Base-by-base conservation (phyloP, 2,888 invertebrate species). In the Agelastica alni region DNA sequence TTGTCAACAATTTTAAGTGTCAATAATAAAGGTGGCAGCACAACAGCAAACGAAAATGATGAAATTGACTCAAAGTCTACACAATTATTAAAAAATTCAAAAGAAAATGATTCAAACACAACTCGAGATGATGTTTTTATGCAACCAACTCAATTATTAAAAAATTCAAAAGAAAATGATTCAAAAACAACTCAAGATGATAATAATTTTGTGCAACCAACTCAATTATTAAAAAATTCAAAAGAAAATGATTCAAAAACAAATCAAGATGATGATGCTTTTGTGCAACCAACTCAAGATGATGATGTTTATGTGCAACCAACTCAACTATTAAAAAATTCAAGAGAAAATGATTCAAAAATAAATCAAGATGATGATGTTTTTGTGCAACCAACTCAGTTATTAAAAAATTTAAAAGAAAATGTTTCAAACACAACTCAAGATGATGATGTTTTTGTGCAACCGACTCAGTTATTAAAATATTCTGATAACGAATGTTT, bases 51-150 rank as follows among this genome's bases (percentile, higher is more conserved):
- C 17, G 28, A 36, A 44, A 46, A 56, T 20, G 58, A 63, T 58
- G 61, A 61, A 31, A 51, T 67, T 48, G 65, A 61, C 59, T 14
- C 59, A 4, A 53, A 62, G 44, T 28, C 66, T 13, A 66, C 66
- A 10, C 65, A 67, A 54, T 54, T 58, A 54, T 22, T 62, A 12
- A 41, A 52, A n/a, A 42, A 34, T 3, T 13, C 4, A 17, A 12
- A 10, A 18, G 30, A 44, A 6, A 32, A 34, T 20, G 16, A 41
- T 9, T 22, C 42, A 26, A 30, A 26, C n/a, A 4, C 18, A 41
- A n/a, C 3, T 10, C 31, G 51, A 30, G 44, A 53, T 22, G 36
- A 36, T 45, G 36, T 41, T 28, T 47, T 51, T 49, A 22, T 39
- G 12, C 43, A 52, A 37, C 41, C 54, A n/a, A 56, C 55, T 6